phyloP scores from a whole-genome alignment of 1,140 invertebrate genomes.

The Lordiphosa collinella region DNA sequence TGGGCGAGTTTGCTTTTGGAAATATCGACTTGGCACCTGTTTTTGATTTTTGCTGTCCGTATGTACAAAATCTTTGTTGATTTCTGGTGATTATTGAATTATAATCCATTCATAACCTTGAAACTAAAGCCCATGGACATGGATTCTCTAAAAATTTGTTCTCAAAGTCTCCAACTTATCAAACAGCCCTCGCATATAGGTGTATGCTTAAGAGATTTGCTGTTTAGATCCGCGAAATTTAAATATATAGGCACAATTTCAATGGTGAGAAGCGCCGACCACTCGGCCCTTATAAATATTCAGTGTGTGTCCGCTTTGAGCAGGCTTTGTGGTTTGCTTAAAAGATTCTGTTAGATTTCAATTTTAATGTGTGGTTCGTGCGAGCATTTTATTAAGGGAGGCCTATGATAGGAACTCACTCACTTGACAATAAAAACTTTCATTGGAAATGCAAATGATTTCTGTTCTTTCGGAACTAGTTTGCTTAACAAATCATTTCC shows the following conservation, averaged over 20 bases:
- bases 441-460: background rate
- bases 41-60: too few relatives aligned
- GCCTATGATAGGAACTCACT: conserved; percentile 44
- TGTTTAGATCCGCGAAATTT: conserved; percentile 67
- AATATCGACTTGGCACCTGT: too few relatives aligned
- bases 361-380: conserved; percentile 66
- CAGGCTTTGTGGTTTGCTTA: conserved; percentile 2
- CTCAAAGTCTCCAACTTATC: too few relatives aligned
- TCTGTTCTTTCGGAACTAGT: too few relatives aligned
- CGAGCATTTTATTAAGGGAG: conserved; percentile 55
- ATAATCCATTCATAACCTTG: too few relatives aligned
- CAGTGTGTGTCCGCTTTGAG: conserved; percentile 22
- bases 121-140: too few relatives aligned
- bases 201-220: background rate
- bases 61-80: too few relatives aligned
- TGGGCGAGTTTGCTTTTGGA: too few relatives aligned
- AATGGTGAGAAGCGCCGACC: conserved; percentile 26
- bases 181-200: background rate
- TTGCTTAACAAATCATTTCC: too few relatives aligned
- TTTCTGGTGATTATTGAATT: too few relatives aligned
- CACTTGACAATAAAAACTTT: background rate
- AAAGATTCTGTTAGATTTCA: conserved; percentile 49
- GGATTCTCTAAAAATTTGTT: too few relatives aligned
- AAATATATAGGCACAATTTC: conserved; percentile 50
- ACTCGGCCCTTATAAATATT: conserved; percentile 50